Evolutionary conservation across 2,888 invertebrate genomes (phyloP).

Genomic region (Lucinisca nassula): DNA sequence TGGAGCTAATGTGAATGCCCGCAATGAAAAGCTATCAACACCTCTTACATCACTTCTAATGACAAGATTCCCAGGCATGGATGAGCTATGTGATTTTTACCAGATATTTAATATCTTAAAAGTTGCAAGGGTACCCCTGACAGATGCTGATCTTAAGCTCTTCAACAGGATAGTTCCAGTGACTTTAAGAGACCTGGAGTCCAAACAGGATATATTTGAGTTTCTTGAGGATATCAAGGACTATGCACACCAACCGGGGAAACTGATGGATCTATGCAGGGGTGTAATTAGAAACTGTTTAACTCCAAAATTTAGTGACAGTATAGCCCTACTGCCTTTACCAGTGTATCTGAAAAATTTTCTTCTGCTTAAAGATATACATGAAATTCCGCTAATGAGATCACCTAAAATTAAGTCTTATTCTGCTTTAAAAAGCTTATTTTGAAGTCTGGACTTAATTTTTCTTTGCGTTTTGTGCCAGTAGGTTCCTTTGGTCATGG

Average conservation of each 20-base stretch:
- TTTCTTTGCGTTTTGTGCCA: no score
- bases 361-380: background rate
- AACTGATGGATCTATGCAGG: background rate
- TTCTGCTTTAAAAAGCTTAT: no score
- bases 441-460: no score
- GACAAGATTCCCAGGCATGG: background rate
- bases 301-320: background rate
- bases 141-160: background rate
- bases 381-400: no score
- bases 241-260: background rate
- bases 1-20: background rate
- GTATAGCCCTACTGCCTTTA: background rate
- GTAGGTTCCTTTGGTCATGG: no score
- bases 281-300: background rate
- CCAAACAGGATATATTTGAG: background rate
- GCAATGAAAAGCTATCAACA: background rate
- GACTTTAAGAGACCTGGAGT: background rate
- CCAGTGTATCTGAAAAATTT: background rate
- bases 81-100: background rate
- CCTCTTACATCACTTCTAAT: background rate
- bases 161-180: background rate
- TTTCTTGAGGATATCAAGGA: background rate
- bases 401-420: no score
- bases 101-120: background rate
- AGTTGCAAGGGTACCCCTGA: background rate